Percentiles rank a stretch among this genome's conserved stretches.
Conservation (phyloP, 2,797 vertebrate genomes). For the Acanthopagrus latus region DNA sequence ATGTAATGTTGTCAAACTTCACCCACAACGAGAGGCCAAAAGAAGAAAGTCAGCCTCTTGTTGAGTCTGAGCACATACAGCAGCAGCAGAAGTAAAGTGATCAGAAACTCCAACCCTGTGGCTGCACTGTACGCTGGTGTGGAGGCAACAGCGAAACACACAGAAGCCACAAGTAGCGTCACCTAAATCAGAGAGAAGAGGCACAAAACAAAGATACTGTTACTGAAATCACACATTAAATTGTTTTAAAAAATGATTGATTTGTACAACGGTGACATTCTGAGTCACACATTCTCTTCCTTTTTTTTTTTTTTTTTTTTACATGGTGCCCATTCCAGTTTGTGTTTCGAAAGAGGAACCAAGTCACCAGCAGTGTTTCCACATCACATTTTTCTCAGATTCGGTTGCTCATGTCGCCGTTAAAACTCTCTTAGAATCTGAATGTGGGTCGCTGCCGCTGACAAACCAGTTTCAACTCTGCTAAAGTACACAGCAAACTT, state of each 20-base stretch:
- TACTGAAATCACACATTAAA: neutral
- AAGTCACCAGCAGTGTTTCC: neutral
- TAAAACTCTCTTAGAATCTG: neutral
- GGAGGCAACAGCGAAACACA: constrained; percentile 77
- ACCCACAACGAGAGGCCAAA: constrained; percentile 91
- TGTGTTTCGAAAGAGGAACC: constrained; percentile 49
- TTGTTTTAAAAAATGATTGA: neutral
- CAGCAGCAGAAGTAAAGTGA: constrained; percentile 81
- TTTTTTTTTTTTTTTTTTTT: no score
- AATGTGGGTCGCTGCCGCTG: neutral
- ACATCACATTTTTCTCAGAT: constrained; percentile 1
- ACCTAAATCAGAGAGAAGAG: constrained; percentile 65
- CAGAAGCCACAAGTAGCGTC: constrained; percentile 68
- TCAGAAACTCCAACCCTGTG: constrained; percentile 80
- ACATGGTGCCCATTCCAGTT: constrained; percentile 2
- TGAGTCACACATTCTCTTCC: neutral
- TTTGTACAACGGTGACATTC: neutral
- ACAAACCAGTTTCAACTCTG: neutral
- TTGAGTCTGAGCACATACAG: constrained; percentile 89
- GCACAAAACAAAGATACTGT: neutral
- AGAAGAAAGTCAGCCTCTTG: constrained; percentile 77
- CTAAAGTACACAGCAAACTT: neutral
- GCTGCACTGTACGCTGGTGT: constrained; percentile 78
- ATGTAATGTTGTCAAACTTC: neutral
- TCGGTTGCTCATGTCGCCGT: neutral